A percentile compares a stretch with the other conserved stretches of the same genome.
These are phyloP conservation scores for Hedya salicella DNA, from an alignment of 2,888 invertebrate genomes.

Conservation along the genomic window DNA sequence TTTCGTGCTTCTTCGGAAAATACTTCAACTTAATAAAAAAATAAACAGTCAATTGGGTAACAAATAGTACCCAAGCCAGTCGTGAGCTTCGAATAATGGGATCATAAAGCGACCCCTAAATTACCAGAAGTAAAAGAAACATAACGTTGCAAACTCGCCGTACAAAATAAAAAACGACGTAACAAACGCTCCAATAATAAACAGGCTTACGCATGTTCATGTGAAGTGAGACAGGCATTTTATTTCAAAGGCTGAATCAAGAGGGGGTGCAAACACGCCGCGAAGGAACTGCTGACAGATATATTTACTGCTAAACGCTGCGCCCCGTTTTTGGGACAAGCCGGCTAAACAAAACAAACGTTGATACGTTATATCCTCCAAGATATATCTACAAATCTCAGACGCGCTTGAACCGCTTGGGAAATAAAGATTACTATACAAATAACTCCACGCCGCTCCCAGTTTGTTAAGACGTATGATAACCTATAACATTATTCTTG, in stretches of 20 bases:
- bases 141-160: conserved; percentile 20
- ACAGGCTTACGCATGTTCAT: conserved; percentile 38
- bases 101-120: conserved; percentile 10
- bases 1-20: not conserved
- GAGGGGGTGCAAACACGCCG: conserved; percentile 52
- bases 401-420: conserved; percentile 60
- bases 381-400: conserved; percentile 67
- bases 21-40: not conserved
- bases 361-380: conserved; percentile 62
- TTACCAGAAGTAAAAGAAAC: conserved; percentile 28
- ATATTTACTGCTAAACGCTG: conserved; percentile 61
- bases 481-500: conserved; percentile 71
- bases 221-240: conserved; percentile 38
- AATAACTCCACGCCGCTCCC: conserved; percentile 65
- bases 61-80: not conserved
- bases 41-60: conserved; percentile 1
- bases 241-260: conserved; percentile 47
- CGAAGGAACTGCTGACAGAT: conserved; percentile 57
- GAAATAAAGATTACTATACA: conserved; percentile 74
- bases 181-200: conserved; percentile 29
- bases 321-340: conserved; percentile 49
- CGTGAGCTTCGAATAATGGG: conserved; percentile 2
- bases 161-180: conserved; percentile 39
- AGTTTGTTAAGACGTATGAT: conserved; percentile 71
- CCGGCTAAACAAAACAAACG: conserved; percentile 57